Evolutionary conservation across 1,140 invertebrate genomes (phyloP).

Genomic region (Octopus bimaculoides): DNA sequence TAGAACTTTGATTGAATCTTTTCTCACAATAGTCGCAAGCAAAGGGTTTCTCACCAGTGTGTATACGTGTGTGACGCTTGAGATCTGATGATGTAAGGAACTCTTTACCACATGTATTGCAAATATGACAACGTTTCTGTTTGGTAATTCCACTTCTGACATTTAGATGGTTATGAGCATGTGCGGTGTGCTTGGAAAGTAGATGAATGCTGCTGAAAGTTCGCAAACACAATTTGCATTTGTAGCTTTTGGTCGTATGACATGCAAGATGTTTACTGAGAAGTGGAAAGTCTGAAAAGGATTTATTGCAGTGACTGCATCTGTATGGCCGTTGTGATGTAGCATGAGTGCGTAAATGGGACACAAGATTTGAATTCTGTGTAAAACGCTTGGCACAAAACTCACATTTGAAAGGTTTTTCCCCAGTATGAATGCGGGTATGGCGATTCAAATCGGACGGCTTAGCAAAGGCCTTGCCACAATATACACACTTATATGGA

Average conservation of each 20-base stretch:
- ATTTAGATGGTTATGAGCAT: not conserved
- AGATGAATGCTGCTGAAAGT: slow-evolving; percentile 70
- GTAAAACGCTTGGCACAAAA: slow-evolving; percentile 52
- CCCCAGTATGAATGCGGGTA: slow-evolving; percentile 66
- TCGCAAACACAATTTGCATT: slow-evolving; percentile 84
- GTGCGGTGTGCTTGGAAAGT: not conserved
- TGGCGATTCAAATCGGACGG: slow-evolving; percentile 30
- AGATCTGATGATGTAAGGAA: slow-evolving; percentile 96
- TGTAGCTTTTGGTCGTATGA: slow-evolving; percentile 84
- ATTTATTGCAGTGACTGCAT: slow-evolving; percentile 85
- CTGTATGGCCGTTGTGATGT: slow-evolving; percentile 80
- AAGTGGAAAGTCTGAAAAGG: slow-evolving; percentile 86
- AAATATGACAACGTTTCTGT: slow-evolving; percentile 51
- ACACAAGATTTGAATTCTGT: slow-evolving; percentile 60
- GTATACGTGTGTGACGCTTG: slow-evolving; percentile 61
- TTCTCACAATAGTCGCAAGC: not conserved
- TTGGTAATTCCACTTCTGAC: not conserved
- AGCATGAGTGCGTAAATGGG: slow-evolving; percentile 76
- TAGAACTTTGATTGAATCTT: not conserved
- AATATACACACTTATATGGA: slow-evolving; percentile 34
- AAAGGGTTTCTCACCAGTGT: not conserved
- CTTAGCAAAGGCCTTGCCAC: slow-evolving; percentile 31
- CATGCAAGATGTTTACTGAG: slow-evolving; percentile 94
- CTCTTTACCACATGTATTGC: slow-evolving; percentile 90
- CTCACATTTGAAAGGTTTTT: slow-evolving; percentile 67